phyloP scores from a whole-genome alignment of 2,797 vertebrate genomes.

The Sardinella longiceps region DNA sequence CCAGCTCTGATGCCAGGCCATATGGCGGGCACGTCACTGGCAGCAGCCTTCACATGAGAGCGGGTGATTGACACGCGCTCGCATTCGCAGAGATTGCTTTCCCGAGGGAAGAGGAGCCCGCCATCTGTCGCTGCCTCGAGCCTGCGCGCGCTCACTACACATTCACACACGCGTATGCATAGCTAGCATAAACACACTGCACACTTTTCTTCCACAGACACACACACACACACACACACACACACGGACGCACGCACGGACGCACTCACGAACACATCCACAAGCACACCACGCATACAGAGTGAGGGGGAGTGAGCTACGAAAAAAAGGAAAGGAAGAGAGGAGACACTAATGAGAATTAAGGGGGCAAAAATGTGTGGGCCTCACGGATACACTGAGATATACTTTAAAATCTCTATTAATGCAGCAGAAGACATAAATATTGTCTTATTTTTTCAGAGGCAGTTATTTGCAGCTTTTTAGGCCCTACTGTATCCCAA shows the following conservation, averaged over 20 bases:
- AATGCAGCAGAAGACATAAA: too few relatives aligned
- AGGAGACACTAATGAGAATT: background rate
- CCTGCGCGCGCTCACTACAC: constrained; percentile 37
- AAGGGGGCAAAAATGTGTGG: background rate
- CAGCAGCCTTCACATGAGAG: constrained; percentile 99
- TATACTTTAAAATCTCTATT: too few relatives aligned
- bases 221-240: constrained; percentile 23
- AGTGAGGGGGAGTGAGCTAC: constrained; percentile 17
- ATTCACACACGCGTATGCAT: constrained; percentile 34
- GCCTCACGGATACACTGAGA: background rate
- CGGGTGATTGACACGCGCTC: constrained; percentile 99
- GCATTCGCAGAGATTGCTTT: constrained; percentile 97
- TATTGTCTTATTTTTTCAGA: too few relatives aligned
- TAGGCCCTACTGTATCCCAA: too few relatives aligned
- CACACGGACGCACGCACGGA: background rate
- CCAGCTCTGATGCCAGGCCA: constrained; percentile 99
- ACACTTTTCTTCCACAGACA: background rate
- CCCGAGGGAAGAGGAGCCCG: constrained; percentile 93
- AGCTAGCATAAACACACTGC: constrained; percentile 14
- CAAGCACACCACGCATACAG: background rate
- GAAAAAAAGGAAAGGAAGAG: constrained; percentile 54
- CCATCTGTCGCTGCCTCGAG: constrained; percentile 92
- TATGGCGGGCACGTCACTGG: constrained; percentile 99
- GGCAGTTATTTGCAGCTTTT: too few relatives aligned
- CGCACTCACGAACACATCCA: background rate